Conservation (phyloP, 2,888 invertebrate genomes). For the Drosophila affinis region DNA sequence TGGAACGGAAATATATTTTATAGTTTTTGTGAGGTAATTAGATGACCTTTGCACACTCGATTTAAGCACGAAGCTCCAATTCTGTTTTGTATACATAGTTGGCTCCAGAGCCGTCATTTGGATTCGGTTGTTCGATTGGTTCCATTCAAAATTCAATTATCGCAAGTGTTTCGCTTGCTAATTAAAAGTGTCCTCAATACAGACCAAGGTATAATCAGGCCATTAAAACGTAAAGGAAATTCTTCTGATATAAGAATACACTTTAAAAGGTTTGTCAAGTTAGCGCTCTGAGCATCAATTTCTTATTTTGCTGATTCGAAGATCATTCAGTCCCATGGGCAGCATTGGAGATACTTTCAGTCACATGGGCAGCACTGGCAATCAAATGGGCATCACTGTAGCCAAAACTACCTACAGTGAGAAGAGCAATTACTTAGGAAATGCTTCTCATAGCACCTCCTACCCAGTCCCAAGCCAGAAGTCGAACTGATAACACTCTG, state of each 20-base stretch:
- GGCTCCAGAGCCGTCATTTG: not conserved
- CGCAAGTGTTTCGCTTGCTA: not conserved
- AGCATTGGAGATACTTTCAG: not conserved
- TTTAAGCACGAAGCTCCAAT: not conserved
- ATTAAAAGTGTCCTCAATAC: not conserved
- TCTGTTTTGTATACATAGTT: not conserved
- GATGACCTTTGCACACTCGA: constrained; percentile 10
- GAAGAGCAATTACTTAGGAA: not conserved
- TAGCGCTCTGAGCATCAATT: not conserved
- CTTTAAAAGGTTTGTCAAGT: not conserved
- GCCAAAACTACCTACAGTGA: not conserved
- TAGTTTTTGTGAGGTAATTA: constrained; percentile 12
- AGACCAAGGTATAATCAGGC: not conserved
- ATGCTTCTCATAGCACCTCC: not conserved
- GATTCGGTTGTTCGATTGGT: not conserved
- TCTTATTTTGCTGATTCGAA: not conserved
- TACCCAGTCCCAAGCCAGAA: not conserved
- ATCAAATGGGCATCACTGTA: not conserved
- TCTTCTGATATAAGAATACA: too few species aligned
- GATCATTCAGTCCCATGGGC: not conserved
- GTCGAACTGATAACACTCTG: constrained; percentile 12
- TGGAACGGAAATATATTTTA: constrained; percentile 27
- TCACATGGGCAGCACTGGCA: not conserved
- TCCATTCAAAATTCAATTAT: not conserved
- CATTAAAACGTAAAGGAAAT: too few species aligned